Evolutionary conservation across 2,113 vertebrate species (phyloP).

Genomic region (Thunnus maccoyii): DNA sequence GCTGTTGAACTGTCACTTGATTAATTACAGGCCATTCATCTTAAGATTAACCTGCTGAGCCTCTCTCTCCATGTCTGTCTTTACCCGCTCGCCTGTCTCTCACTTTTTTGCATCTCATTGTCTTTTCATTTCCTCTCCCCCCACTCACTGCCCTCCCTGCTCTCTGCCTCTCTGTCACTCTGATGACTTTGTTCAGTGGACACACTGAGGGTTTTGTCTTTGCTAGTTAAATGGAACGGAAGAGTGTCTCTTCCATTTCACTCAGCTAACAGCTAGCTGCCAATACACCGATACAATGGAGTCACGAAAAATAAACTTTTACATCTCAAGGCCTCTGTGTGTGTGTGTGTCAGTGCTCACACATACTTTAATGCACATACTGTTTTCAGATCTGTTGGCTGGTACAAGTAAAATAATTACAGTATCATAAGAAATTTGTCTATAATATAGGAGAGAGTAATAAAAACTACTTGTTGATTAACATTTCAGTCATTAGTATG

Average conservation of each 20-base stretch:
- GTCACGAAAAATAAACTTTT: background rate
- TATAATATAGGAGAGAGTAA: background rate
- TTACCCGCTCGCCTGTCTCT: constrained; percentile 6
- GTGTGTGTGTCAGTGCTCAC: background rate
- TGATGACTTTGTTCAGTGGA: constrained; percentile 32
- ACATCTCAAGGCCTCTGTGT: constrained; percentile 1
- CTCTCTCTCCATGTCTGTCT: constrained; percentile 37
- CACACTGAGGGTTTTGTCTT: constrained; percentile 16
- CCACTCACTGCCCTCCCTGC: background rate
- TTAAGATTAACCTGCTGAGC: constrained; percentile 59
- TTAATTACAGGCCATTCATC: constrained; percentile 71
- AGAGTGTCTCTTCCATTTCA: constrained; percentile 11
- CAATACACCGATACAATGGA: background rate
- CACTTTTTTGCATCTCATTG: constrained; percentile 30
- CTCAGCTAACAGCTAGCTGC: constrained; percentile 23
- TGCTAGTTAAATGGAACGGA: constrained; percentile 29
- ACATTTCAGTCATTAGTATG: no score
- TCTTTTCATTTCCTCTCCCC: constrained; percentile 38
- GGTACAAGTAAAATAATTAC: background rate
- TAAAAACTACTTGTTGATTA: no score
- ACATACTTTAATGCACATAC: background rate
- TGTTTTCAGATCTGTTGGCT: background rate
- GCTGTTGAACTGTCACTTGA: constrained; percentile 59
- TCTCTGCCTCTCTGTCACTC: constrained; percentile 17
- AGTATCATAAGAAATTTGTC: background rate